These are phyloP conservation scores for Oceanodroma leucorhoa DNA, from an alignment of 2,797 vertebrate species.

Conservation along the genomic window DNA sequence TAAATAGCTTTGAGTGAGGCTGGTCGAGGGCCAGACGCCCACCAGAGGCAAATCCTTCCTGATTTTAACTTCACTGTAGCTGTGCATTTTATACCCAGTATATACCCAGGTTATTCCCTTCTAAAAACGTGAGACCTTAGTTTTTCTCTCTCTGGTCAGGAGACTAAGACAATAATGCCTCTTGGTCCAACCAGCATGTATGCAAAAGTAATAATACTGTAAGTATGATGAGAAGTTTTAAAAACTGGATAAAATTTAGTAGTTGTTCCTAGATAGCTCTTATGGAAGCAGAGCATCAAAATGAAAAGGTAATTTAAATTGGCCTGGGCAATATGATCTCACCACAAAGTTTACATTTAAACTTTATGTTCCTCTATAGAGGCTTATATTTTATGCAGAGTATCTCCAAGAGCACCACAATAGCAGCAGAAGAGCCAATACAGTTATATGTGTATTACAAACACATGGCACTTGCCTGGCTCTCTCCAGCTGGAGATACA, in stretches of 20 bases:
- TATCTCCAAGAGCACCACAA: conserved; percentile 11
- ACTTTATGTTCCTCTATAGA: neutral
- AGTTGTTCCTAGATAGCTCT: neutral
- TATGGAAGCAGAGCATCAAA: neutral
- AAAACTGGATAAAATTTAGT: neutral
- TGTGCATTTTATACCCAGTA: neutral
- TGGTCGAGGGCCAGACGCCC: conserved; percentile 29
- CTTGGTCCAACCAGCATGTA: neutral
- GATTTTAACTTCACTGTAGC: neutral
- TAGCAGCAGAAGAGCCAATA: conserved; percentile 10
- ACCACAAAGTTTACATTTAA: conserved; percentile 26
- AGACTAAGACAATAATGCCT: neutral
- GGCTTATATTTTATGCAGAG: neutral
- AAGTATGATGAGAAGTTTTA: neutral
- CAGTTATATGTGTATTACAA: conserved; percentile 11
- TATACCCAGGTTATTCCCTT: neutral
- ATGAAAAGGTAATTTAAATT: conserved; percentile 11
- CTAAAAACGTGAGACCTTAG: neutral
- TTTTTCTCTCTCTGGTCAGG: neutral
- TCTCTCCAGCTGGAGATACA: neutral
- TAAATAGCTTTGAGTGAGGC: conserved; percentile 31
- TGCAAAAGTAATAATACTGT: neutral
- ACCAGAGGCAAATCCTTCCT: conserved; percentile 21
- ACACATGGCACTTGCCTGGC: conserved; percentile 22
- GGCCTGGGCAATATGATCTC: conserved; percentile 2